Evolutionary conservation across 2,797 vertebrate genomes (phyloP), one percentile per base, ranked within the genome.

Genomic region (Hydrocynus forskahlii): DNA sequence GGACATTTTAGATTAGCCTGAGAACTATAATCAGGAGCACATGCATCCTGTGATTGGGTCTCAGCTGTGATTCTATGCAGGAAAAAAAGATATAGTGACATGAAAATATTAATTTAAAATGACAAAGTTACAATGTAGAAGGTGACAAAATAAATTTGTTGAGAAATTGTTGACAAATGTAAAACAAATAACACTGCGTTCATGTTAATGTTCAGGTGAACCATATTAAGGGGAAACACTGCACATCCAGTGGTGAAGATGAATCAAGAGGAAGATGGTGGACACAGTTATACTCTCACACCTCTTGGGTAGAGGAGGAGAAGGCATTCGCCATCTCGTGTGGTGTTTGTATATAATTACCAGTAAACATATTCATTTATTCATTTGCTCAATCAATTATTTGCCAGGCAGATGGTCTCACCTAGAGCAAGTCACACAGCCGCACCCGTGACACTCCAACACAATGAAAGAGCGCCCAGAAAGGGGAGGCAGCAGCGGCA

Each of bases 331-430:
- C 62, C 13, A 73, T 78, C 66, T 60, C 54, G 68, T 43, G 78
- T 67, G 75, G 78, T 83, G 70, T 79, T 75, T 83, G 76, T 71
- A 62, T 81, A 76, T 77, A 64, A 48, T 75, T 79, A 79, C 57
- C 23, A 48, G 69, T 83, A 85, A 83, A 85, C 72, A 84, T 84
- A 86, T 81, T 86, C 60, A 84, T 86, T 81, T 84, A 86, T 86
- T 83, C 83, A 81, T 81, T 78, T 76, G 67, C 82, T 78, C 78
- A 72, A 84, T 84, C 78, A 81, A 84, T 85, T 83, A 78, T 85
- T 83, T 74, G 81, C 60, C 67, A 77, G 75, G 81, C 83, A 83
- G 85, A 84, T 86, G 81, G 73, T 84, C 60, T 83, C 62, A 84
- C 75, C 81, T 81, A 75, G 71, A 86, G 85, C 83, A 17, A 80